Conservation (phyloP, 2,888 invertebrate genomes). For the Drosophila acutilabella region DNA sequence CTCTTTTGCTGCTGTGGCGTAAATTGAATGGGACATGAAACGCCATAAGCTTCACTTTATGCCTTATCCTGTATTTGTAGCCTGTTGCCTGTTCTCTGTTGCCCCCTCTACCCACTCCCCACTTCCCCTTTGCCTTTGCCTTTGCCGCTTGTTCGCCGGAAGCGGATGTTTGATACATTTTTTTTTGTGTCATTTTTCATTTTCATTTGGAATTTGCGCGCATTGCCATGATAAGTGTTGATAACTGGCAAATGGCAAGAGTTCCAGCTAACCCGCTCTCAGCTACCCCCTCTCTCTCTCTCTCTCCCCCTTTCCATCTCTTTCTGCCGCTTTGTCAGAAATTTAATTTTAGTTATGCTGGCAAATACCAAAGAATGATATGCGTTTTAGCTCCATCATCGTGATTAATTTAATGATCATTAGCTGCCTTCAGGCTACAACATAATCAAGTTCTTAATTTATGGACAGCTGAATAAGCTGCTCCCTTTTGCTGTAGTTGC, state of each 20-base stretch:
- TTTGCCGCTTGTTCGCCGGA: slow-evolving; percentile 53
- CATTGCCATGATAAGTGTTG: slow-evolving; percentile 62
- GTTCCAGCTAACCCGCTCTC: background rate
- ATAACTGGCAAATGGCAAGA: slow-evolving; percentile 37
- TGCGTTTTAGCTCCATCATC: slow-evolving; percentile 20
- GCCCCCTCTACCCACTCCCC: too few species aligned
- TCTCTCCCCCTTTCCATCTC: background rate
- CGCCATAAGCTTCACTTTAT: slow-evolving; percentile 36
- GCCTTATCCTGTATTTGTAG: slow-evolving; percentile 36
- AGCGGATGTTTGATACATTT: slow-evolving; percentile 75
- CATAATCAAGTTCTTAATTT: slow-evolving; percentile 59
- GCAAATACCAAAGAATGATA: slow-evolving; percentile 16
- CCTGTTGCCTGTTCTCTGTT: slow-evolving; percentile 10
- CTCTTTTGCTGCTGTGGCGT: slow-evolving; percentile 15
- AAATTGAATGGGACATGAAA: slow-evolving; percentile 38
- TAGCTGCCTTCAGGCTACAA: slow-evolving; percentile 17
- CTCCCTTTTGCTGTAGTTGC: slow-evolving; percentile 14
- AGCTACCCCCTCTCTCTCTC: background rate
- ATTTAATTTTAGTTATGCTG: slow-evolving; percentile 47
- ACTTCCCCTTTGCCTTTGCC: slow-evolving; percentile 11
- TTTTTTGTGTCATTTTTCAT: slow-evolving; percentile 59
- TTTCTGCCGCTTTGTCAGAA: slow-evolving; percentile 25
- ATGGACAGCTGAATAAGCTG: slow-evolving; percentile 51
- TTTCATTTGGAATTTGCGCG: slow-evolving; percentile 31
- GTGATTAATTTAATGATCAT: slow-evolving; percentile 21